Base-by-base conservation (phyloP, 1,140 invertebrate genomes). In the Drosophila sulfurigaster region DNA sequence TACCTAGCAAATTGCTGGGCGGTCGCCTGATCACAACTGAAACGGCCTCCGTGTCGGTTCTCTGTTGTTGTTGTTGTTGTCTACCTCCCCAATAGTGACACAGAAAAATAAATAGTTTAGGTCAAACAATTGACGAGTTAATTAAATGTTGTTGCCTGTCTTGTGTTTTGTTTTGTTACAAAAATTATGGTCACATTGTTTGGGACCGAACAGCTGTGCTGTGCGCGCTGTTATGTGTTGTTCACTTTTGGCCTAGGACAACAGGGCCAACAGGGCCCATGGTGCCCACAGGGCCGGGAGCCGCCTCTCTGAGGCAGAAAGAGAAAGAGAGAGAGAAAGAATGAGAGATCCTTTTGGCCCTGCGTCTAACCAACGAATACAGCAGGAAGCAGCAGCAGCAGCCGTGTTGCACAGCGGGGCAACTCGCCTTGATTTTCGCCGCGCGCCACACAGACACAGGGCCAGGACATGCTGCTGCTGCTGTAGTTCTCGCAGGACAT, bases 111-210 rank as follows among this genome's bases (percentile, higher is more conserved):
- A 32, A 32, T 32, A 32, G 30, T 8, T 32, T 32, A 32, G 30
- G 30, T 32, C 30, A 58, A 71, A 88, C 86, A 88, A 88, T 88
- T 89, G 85, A 89, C 85, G 51, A 69, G 51, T 81, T 88, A 89
- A 88, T 88, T 88, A 88, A 88, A 88, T 79, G 48, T 51, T 79
- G 75, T 72, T 67, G 68, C 48, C 7, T 10, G 7, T 63, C 49
- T 58, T 56, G 52, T 79, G 73, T 70, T 52, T 65, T 73, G 75
- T 74, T 72, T 62, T 74, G 57, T 67, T 54, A 78, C 49, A 75
- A 71, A 75, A 89, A 38, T 89, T 83, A 89, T 88, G 85, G 75
- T 75, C 78, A 70, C 81, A 88, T 88, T 88, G 85, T 88, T 81
- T 68, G 49, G 49, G 7, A 25, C 56, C 52, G 64, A 79, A 77